Evolutionary conservation across 2,797 vertebrate species (phyloP).

Genomic region (Diglossa cyanea): DNA sequence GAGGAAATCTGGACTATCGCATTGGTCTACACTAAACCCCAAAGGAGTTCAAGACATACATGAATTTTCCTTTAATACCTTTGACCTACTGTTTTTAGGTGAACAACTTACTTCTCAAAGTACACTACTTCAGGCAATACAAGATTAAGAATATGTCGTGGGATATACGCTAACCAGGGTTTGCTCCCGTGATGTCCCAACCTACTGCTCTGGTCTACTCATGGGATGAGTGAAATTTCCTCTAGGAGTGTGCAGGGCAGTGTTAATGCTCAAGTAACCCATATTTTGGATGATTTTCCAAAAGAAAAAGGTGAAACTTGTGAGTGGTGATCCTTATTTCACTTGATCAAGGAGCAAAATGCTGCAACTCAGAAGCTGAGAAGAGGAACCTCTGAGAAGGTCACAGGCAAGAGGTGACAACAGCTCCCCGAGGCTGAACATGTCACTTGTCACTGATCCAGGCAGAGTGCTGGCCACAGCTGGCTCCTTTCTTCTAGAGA

Average conservation of each 20-base stretch:
- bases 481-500: not conserved
- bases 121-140: not conserved
- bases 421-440: not conserved
- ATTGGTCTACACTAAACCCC: not conserved
- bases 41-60: not conserved
- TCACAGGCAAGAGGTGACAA: not conserved
- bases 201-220: not conserved
- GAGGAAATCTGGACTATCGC: not conserved
- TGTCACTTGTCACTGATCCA: not conserved
- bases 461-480: not conserved
- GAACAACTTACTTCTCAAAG: not conserved
- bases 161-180: not conserved
- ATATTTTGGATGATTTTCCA: not conserved
- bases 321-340: not conserved
- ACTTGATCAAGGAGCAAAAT: not conserved
- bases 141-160: not conserved
- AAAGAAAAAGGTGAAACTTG: not conserved
- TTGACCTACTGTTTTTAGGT: not conserved
- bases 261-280: not conserved
- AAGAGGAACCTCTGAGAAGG: not conserved
- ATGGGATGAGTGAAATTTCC: not conserved
- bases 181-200: not conserved
- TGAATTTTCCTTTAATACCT: not conserved
- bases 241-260: not conserved
- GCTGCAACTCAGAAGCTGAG: not conserved